Evolutionary conservation across 2,113 vertebrate genomes (phyloP).

Genomic region (Trichomycterus rosablanca): DNA sequence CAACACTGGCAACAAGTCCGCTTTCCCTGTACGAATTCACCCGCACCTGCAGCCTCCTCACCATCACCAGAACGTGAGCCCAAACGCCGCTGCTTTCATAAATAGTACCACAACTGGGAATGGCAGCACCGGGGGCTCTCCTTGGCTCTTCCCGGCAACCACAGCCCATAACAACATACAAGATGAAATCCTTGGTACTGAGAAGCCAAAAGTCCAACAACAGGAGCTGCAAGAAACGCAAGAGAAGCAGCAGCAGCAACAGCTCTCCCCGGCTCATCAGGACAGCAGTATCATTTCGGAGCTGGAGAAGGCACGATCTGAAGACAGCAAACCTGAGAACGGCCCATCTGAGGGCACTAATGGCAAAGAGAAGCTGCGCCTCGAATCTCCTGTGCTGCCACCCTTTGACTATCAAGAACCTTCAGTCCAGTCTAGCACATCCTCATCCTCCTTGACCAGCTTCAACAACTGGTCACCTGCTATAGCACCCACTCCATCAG

Average conservation of each 20-base stretch:
- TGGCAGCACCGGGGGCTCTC: slow-evolving; percentile 89
- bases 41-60: slow-evolving; percentile 97
- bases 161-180: slow-evolving; percentile 91
- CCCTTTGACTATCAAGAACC: slow-evolving; percentile 96
- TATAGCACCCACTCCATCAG: slow-evolving; percentile 90
- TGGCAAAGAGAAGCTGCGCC: slow-evolving; percentile 91
- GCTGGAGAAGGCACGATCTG: slow-evolving; percentile 85
- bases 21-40: slow-evolving; percentile 99
- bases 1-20: slow-evolving; percentile 98
- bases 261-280: slow-evolving; percentile 88
- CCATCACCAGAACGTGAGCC: slow-evolving; percentile 96
- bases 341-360: slow-evolving; percentile 78
- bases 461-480: slow-evolving; percentile 99
- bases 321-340: slow-evolving; percentile 84
- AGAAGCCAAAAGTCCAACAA: slow-evolving; percentile 93
- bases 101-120: slow-evolving; percentile 96
- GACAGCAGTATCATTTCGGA: slow-evolving; percentile 91
- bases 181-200: slow-evolving; percentile 92
- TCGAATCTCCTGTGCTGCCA: slow-evolving; percentile 92
- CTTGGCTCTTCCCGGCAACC: slow-evolving; percentile 95
- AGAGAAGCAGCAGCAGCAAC: slow-evolving; percentile 95
- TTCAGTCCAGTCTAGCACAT: slow-evolving; percentile 86
- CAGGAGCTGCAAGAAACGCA: slow-evolving; percentile 94
- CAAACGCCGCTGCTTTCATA: slow-evolving; percentile 94
- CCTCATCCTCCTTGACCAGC: slow-evolving; percentile 84